Evolutionary conservation across 2,113 vertebrate species (phyloP).

Genomic region (Lagenorhynchus albirostris): DNA sequence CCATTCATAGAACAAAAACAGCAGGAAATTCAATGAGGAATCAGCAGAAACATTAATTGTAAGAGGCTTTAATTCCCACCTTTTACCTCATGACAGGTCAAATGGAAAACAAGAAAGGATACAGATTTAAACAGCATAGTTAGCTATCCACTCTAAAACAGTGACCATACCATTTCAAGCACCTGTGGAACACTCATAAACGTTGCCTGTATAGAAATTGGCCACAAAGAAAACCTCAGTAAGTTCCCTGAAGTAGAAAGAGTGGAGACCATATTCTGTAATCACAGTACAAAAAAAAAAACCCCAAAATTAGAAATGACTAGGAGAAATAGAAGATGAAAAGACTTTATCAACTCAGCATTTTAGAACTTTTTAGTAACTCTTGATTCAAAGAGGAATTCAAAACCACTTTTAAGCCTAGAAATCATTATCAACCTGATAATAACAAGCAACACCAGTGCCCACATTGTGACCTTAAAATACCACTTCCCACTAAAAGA

Average conservation of each 20-base stretch:
- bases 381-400: background rate
- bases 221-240: background rate
- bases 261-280: background rate
- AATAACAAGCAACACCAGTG: background rate
- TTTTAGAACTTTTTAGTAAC: background rate
- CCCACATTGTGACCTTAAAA: background rate
- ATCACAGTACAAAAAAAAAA: background rate
- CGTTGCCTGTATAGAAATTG: background rate
- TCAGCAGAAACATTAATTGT: background rate
- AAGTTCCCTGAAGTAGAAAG: background rate
- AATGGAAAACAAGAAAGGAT: background rate
- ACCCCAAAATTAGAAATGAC: background rate
- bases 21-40: background rate
- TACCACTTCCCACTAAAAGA: slow-evolving; percentile 2
- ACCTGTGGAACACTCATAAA: background rate
- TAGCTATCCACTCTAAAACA: background rate
- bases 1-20: background rate
- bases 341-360: background rate
- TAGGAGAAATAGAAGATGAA: background rate
- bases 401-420: background rate
- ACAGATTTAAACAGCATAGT: background rate
- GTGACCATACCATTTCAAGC: background rate
- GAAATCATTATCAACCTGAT: background rate
- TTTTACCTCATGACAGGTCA: background rate
- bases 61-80: background rate